Evolutionary conservation across 2,797 vertebrate genomes (phyloP), one percentile per base, ranked within the genome.

Genomic region (Chloroceryle inda): DNA sequence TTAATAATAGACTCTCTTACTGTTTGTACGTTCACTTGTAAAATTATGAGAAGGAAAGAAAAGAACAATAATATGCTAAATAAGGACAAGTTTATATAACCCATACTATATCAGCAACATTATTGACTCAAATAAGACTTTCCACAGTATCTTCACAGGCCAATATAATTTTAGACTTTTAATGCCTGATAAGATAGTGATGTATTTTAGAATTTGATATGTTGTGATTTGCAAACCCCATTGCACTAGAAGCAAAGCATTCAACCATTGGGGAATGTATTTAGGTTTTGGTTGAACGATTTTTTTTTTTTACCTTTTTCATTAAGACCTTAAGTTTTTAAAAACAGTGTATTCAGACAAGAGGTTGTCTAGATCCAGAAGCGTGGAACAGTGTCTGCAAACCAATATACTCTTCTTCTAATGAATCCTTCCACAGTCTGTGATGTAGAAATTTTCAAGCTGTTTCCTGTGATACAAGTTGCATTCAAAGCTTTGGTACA

Each of bases 31-130:
- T 81, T 93, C 66, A 81, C n/a, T 83, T 88, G 29, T 23, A 86
- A 75, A 94, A 58, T 89, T 86, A 33, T 72, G 73, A 73, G 44
- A 76, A 14, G 52, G 38, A 93, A 81, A 76, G 73, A 82, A 82
- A 93, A 95, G 40, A 96, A 87, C 85, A 95, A 96, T 92, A 96
- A 79, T 84, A 87, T 82, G 56, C 6, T 94, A 96, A 90, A 69
- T 0, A 1, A 93, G 94, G 80, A 31, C 90, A 96, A 81, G 83
- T 94, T 96, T 94, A 59, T 85, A 27, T 95, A 95, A 94, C 80
- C 82, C 17, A 1, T 89, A 76, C 59, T 87, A 44, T 76, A 93
- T 88, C 88, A 95, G 77, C 71, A 92, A 42, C 76, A 52, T 49
- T 87, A 79, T 45, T 91, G 47, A 52, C 77, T 91, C 64, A 86